Evolutionary conservation across 2,113 vertebrate species (phyloP).

Genomic region (Charina bottae): DNA sequence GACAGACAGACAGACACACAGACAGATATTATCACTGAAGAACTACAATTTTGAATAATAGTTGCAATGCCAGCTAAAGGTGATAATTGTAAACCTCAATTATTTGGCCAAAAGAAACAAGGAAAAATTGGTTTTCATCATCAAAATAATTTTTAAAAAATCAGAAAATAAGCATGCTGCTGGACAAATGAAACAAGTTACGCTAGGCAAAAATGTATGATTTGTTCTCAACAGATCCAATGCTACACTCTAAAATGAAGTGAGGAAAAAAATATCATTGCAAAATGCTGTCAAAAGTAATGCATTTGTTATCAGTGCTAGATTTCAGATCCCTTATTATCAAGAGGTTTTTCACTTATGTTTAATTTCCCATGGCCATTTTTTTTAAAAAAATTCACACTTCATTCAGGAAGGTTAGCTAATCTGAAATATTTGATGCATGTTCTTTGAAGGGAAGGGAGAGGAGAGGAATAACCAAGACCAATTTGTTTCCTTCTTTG

Average conservation of each 20-base stretch:
- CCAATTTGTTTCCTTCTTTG: not conserved
- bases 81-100: conserved; percentile 4
- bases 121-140: conserved; percentile 21
- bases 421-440: not conserved
- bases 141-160: conserved; percentile 22
- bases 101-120: conserved; percentile 1
- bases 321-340: not conserved
- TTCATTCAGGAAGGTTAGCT: not conserved
- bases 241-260: not conserved
- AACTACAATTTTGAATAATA: conserved; percentile 29
- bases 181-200: conserved; percentile 13
- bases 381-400: not conserved
- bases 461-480: not conserved
- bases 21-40: conserved; percentile 39
- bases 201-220: not conserved
- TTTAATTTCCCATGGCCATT: not conserved
- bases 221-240: conserved; percentile 15
- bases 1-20: not conserved
- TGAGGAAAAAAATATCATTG: not conserved
- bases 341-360: not conserved
- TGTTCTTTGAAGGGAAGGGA: not conserved
- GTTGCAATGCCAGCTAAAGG: conserved; percentile 35
- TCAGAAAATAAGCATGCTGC: conserved; percentile 37
- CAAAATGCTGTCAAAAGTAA: not conserved
- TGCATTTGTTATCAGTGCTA: not conserved